These are phyloP conservation scores for Catharus fuscescens DNA, from an alignment of 2,113 vertebrate species.

Conservation along the genomic window DNA sequence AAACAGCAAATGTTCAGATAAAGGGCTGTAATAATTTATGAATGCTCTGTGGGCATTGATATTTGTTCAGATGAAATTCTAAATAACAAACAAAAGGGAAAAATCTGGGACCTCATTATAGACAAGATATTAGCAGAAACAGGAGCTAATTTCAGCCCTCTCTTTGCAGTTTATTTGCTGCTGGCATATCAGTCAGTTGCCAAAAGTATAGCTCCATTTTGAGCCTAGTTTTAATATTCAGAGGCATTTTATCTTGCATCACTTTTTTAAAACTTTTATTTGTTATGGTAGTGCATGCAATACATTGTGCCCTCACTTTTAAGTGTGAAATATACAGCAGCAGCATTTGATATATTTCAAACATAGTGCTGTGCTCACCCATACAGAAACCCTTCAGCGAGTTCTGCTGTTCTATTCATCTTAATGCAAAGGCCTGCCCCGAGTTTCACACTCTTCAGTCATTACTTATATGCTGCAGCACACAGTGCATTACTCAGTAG, in stretches of 20 bases:
- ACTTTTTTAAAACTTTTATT: neutral
- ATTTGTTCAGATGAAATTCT: neutral
- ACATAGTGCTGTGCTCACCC: neutral
- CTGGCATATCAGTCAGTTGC: neutral
- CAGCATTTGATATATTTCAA: constrained; percentile 32
- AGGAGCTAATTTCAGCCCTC: neutral
- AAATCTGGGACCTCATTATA: neutral
- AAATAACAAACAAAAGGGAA: neutral
- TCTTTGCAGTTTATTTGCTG: neutral
- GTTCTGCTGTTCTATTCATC: constrained; percentile 24
- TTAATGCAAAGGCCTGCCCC: neutral
- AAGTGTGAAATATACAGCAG: neutral
- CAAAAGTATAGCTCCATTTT: neutral
- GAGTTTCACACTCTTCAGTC: constrained; percentile 25
- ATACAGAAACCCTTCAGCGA: neutral
- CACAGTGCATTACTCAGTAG: neutral
- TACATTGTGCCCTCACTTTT: neutral
- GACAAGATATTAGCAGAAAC: neutral
- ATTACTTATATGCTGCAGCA: neutral
- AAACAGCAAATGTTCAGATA: neutral
- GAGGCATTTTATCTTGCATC: neutral
- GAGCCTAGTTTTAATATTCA: neutral
- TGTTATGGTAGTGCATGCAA: fast-evolving
- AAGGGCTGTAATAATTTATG: neutral
- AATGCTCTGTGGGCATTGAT: neutral